These are phyloP conservation scores for Orthosia gracilis DNA, from an alignment of 2,888 invertebrate genomes.

Conservation along the genomic window DNA sequence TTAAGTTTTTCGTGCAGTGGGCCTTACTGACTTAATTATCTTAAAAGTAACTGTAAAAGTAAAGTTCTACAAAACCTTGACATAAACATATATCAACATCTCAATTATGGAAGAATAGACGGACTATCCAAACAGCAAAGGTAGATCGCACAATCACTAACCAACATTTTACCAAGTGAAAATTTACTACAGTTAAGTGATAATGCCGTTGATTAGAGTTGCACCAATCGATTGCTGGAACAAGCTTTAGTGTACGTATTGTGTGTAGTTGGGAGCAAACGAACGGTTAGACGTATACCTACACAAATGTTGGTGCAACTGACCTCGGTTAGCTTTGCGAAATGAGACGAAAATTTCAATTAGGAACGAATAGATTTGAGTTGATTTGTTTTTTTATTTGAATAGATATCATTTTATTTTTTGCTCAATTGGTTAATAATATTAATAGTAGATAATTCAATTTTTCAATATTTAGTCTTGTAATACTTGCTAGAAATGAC, in stretches of 20 bases:
- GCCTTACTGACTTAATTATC: too few species aligned
- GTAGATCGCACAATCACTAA: conserved; percentile 10
- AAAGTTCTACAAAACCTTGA: not conserved
- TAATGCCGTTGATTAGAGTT: conserved; percentile 53
- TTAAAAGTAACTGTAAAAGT: too few species aligned
- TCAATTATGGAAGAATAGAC: not conserved
- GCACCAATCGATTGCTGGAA: conserved; percentile 37
- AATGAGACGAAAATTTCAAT: conserved; percentile 30
- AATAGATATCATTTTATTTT: conserved; percentile 5
- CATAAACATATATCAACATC: not conserved
- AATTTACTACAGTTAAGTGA: conserved; percentile 46
- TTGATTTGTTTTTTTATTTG: not conserved
- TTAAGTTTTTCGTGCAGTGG: too few species aligned
- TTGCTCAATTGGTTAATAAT: not conserved
- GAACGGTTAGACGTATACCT: conserved; percentile 42
- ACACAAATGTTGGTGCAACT: conserved; percentile 46
- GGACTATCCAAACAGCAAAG: not conserved
- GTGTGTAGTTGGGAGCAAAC: conserved; percentile 42
- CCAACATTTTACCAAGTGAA: conserved; percentile 23
- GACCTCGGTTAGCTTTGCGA: conserved; percentile 16
- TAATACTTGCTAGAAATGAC: too few species aligned
- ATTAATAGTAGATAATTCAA: not conserved
- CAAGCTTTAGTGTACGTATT: conserved; percentile 50
- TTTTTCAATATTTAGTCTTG: too few species aligned
- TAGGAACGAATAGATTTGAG: not conserved